Conservation (phyloP, 2,888 invertebrate species). For the Monoplex corrugatus region DNA sequence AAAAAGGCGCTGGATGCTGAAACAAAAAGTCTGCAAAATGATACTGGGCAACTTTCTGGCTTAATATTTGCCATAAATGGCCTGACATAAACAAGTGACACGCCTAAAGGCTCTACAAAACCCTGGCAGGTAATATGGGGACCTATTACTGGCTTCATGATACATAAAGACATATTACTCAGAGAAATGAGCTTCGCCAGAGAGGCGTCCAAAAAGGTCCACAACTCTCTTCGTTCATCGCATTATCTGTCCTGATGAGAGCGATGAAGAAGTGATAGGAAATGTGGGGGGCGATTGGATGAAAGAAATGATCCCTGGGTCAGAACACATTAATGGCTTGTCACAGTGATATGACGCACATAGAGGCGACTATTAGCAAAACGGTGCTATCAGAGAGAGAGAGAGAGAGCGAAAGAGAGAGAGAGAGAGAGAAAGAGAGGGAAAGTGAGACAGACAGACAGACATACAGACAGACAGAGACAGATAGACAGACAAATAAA, state of each 20-base stretch:
- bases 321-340: constrained; percentile 6
- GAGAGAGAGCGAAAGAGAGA: not conserved
- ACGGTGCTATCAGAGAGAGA: not conserved
- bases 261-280: not conserved
- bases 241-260: constrained; percentile 32
- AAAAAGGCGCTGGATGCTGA: too few species aligned
- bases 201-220: not conserved
- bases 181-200: constrained; percentile 1
- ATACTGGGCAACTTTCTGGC: not conserved
- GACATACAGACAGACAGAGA: not conserved
- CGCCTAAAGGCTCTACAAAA: not conserved
- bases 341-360: constrained; percentile 35
- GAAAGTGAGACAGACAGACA: not conserved
- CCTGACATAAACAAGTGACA: constrained; percentile 33
- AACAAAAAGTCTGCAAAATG: too few species aligned
- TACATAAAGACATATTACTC: too few species aligned
- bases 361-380: not conserved
- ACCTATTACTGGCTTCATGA: constrained; percentile 16
- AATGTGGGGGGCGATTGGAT: not conserved
- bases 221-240: not conserved
- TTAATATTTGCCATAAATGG: constrained; percentile 2
- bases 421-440: not conserved
- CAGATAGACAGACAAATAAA: too few species aligned
- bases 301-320: constrained; percentile 32
- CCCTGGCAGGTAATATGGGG: not conserved